Conservation (phyloP, 2,797 vertebrate species). For the Otolemur crassicaudatus region DNA sequence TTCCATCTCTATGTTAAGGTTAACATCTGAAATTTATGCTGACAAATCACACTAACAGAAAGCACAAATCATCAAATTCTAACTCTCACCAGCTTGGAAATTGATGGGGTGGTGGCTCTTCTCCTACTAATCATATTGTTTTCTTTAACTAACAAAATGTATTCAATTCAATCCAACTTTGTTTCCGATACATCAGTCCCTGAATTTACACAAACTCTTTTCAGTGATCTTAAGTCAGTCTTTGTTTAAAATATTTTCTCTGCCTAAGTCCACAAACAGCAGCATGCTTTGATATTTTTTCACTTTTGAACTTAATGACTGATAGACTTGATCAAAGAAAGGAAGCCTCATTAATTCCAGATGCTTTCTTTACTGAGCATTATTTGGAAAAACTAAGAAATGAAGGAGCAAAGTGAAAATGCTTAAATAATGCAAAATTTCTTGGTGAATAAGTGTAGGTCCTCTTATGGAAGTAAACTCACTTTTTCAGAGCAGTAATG, state of each 20-base stretch:
- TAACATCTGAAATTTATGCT: conserved; percentile 55
- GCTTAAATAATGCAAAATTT: conserved; percentile 23
- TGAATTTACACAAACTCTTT: conserved; percentile 56
- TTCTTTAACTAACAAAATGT: conserved; percentile 41
- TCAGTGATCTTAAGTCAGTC: conserved; percentile 39
- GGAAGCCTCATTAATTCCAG: neutral
- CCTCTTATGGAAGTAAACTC: neutral
- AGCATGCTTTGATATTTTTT: neutral
- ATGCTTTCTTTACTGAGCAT: neutral
- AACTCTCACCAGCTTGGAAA: conserved; percentile 43
- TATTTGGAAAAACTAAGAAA: conserved; percentile 56
- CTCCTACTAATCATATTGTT: conserved; percentile 5
- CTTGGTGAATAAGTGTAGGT: neutral
- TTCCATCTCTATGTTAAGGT: neutral
- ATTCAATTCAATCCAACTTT: conserved; percentile 50
- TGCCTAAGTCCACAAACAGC: neutral
- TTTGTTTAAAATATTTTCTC: conserved; percentile 56
- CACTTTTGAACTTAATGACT: conserved; percentile 53
- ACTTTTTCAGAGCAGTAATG: neutral
- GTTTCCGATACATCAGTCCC: conserved; percentile 25
- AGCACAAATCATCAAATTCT: conserved; percentile 4
- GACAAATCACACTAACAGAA: conserved; percentile 60
- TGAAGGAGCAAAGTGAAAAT: conserved; percentile 1
- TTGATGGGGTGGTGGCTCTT: neutral
- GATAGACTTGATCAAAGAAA: conserved; percentile 33